These are phyloP conservation scores for Holacanthus passer DNA, from an alignment of 2,113 vertebrate genomes.

Conservation along the genomic window DNA sequence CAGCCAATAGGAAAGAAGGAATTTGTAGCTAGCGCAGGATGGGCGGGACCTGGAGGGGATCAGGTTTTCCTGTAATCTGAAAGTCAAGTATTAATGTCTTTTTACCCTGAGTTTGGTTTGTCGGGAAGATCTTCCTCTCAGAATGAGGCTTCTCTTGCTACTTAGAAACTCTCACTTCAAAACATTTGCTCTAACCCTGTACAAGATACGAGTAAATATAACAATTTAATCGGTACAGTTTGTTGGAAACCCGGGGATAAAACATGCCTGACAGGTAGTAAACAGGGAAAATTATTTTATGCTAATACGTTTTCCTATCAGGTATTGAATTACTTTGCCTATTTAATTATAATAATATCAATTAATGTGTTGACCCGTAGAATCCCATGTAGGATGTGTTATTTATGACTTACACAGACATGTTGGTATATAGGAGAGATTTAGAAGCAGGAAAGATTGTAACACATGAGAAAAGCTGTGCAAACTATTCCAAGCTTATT, in stretches of 20 bases:
- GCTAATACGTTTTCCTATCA: no score
- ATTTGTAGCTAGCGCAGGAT: accelerated
- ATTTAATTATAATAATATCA: no score
- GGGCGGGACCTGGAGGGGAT: conserved; percentile 24
- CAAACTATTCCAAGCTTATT: no score
- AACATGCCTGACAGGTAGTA: background rate
- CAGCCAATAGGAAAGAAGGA: conserved; percentile 68
- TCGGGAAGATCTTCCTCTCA: background rate
- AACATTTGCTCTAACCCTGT: background rate
- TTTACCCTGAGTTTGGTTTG: background rate
- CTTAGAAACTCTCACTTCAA: accelerated
- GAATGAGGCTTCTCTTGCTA: accelerated
- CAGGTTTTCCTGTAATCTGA: background rate
- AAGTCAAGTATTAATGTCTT: background rate
- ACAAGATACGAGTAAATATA: background rate
- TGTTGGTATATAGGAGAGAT: no score
- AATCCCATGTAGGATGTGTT: no score
- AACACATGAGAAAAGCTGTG: no score
- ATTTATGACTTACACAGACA: no score
- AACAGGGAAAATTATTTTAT: background rate
- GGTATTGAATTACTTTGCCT: no score
- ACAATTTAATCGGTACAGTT: background rate
- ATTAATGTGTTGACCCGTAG: no score
- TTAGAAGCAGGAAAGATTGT: no score
- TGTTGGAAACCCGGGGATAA: background rate